Base-by-base conservation (phyloP, 2,797 vertebrate genomes). In the Loris lydekkerianus region DNA sequence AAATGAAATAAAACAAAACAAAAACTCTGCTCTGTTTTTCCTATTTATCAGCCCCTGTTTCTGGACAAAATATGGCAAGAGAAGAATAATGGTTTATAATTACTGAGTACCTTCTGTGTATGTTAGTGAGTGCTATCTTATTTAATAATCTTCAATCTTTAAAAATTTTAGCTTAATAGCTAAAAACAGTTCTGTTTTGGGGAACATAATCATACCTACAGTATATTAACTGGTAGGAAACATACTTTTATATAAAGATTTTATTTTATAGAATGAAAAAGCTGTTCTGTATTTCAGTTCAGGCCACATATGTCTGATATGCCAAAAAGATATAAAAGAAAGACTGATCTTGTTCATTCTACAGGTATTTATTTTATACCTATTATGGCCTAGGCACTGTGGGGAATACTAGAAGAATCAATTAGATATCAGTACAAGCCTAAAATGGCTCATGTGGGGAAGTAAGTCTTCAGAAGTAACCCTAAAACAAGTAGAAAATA, bases 231-330 rank as follows among this genome's bases (percentile, higher is more conserved):
- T 60, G 87, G 25, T 89, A 72, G 46, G 27, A 87, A 84, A 92
- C 58, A 72, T 53, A 53, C 49, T 53, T 53, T 89, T 78, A 75
- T 58, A 21, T 77, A 72, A 81, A 92, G 10, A 7, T 58, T 81
- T 72, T 93, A 61, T 85, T 94, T 89, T 81, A 63, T 69, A 94
- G 90, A 40, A 82, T 72, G 40, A 40, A 94, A 88, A 86, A 72
- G 10, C n/a, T 93, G 18, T 72, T 75, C 49, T 9, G 0, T 93
- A 25, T 94, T 88, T 96, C 58, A 82, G 31, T 53, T 91, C 7
- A 96, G 34, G 27, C 37, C 23, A 6, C 84, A 37, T 92, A 20
- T 72, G 72, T 69, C 27, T 86, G 77, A 70, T 27, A 69, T 27
- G 85, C 13, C 25, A 37, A 37, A 90, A 97, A 67, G 11, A 49